These are phyloP conservation scores for Mystacides longicornis DNA, from an alignment of 2,888 invertebrate genomes.

Conservation along the genomic window DNA sequence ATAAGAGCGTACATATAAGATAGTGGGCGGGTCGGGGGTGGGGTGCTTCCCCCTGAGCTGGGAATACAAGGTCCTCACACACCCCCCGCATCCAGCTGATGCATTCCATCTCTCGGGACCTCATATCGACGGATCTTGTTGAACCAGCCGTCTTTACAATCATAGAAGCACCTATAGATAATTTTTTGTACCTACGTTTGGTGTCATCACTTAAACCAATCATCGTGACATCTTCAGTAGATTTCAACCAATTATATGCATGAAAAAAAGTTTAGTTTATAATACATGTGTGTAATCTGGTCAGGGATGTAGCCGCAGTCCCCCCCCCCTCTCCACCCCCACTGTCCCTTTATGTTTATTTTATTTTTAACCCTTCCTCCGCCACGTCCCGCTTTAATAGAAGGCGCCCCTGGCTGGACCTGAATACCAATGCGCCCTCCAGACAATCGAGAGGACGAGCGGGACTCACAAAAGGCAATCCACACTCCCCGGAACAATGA, in stretches of 20 bases:
- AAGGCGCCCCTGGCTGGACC: not conserved
- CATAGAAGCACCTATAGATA: too few species aligned
- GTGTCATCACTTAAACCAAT: not conserved
- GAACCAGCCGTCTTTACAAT: too few species aligned
- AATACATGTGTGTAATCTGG: not conserved
- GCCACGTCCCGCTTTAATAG: not conserved
- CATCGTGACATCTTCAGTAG: not conserved
- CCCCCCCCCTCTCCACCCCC: too few species aligned
- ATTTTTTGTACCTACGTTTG: not conserved
- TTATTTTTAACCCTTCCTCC: not conserved
- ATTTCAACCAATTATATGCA: not conserved
- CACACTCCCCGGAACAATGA: too few species aligned
- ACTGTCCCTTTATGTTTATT: not conserved
- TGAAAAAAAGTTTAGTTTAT: not conserved
- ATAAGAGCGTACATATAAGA: too few species aligned
- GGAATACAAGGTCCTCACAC: too few species aligned
- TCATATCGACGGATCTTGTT: too few species aligned
- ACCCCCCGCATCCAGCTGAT: too few species aligned
- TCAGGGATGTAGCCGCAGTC: not conserved
- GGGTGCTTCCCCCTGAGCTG: too few species aligned
- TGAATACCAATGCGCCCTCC: not conserved
- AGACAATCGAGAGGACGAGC: not conserved
- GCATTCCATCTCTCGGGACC: too few species aligned
- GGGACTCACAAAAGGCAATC: too few species aligned
- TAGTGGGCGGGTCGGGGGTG: too few species aligned